phyloP scores from a whole-genome alignment of 2,888 invertebrate species.

The Congeria kusceri region DNA sequence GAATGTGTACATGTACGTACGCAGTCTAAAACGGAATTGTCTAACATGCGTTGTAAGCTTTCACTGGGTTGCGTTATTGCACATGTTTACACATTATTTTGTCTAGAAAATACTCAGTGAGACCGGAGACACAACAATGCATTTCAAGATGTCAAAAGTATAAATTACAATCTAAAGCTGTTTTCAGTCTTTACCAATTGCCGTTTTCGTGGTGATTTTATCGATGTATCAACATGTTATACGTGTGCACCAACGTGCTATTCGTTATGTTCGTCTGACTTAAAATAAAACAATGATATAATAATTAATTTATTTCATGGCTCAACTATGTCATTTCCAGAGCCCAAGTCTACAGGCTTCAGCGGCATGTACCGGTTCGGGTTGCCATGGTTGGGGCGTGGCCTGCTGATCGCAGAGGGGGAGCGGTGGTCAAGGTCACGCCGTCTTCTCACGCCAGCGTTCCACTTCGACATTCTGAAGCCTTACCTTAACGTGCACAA shows the following conservation, averaged over 20 bases:
- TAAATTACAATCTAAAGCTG: too few species aligned
- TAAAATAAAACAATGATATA: too few species aligned
- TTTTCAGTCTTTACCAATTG: too few species aligned
- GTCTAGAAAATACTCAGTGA: too few species aligned
- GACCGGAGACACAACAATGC: too few species aligned
- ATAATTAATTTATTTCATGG: too few species aligned
- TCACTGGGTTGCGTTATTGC: neutral
- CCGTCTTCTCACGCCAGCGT: constrained; percentile 40
- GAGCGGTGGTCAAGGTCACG: constrained; percentile 37
- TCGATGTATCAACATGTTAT: too few species aligned
- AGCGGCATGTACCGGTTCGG: constrained; percentile 33
- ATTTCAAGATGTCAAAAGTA: too few species aligned
- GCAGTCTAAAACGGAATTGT: neutral
- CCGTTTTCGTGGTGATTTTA: too few species aligned
- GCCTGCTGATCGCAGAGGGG: constrained; percentile 39
- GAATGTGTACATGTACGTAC: neutral
- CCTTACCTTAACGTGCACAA: constrained; percentile 72
- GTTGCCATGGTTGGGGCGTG: constrained; percentile 53
- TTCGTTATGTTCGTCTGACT: too few species aligned
- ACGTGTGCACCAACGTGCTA: too few species aligned
- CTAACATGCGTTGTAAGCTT: neutral
- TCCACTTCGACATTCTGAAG: constrained; percentile 76
- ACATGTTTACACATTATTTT: too few species aligned
- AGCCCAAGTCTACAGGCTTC: constrained; percentile 53
- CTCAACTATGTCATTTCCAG: constrained; percentile 17